Evolutionary conservation across 2,113 vertebrate species (phyloP), one percentile per base, ranked within the genome.

Genomic region (Cettia cetti): DNA sequence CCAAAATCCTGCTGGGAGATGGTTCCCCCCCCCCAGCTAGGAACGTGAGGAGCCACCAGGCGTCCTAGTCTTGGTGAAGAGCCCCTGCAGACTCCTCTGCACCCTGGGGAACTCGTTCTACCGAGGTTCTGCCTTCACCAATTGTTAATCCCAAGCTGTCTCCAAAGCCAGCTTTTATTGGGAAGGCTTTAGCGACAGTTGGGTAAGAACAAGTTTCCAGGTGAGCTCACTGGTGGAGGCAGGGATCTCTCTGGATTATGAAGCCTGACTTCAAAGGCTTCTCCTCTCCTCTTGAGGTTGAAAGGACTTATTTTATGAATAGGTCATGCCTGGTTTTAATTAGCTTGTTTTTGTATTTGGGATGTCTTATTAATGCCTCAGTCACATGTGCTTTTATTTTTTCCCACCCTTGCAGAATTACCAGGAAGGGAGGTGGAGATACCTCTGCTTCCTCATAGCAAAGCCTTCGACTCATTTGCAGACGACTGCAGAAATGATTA

Each of bases 311-410:
- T 83, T 93, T 97, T 44, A 80, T 80, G 95, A 92, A 87, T 93
- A 95, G 92, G 89, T 94, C 94, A 82, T 93, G 57, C 89, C 65
- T 97, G 94, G n/a, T 54, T 96, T 96, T 97, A 95, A 96, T 86
- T 78, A 90, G 96, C 86, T 87, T 93, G 93, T 92, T 92, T 95
- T 95, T 93, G 88, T 93, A 28, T 96, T 93, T 18, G 64, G 75
- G 75, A 56, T 92, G 68, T 86, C 89, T 96, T 82, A 83, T 97
- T 94, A 95, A 89, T 45, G 5, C 76, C 66, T 81, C 6, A 7
- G 84, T 92, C 89, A 93, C 95, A 94, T 90, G 93, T 0, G 8
- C 96, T 91, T 89, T 91, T 92, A 71, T 90, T 89, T 89, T 96
- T 92, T 95, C 92, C 89, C 82, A 88, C 63, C 89, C 71, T 24